A percentile compares a stretch with the other conserved stretches of the same genome.
phyloP scores from a whole-genome alignment of 2,888 invertebrate species.

The Eudasyphora cyanicolor region DNA sequence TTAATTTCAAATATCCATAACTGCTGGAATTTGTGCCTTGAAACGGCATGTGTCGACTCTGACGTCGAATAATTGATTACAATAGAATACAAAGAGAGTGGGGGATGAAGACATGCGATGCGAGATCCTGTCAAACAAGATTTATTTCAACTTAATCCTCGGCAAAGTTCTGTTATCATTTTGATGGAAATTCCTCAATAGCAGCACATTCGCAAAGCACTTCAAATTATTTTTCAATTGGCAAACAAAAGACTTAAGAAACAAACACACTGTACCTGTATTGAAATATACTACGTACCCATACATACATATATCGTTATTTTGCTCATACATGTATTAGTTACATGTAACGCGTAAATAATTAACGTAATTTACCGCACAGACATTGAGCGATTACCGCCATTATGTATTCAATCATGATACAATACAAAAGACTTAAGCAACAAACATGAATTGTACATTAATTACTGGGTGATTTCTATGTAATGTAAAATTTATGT shows the following conservation, averaged over 20 bases:
- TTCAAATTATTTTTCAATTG: not conserved
- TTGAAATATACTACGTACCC: no score
- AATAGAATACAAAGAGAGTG: no score
- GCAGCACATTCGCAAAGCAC: no score
- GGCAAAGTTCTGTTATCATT: no score
- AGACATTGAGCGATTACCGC: slow-evolving; percentile 16
- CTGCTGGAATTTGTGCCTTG: not conserved
- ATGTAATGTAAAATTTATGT: not conserved
- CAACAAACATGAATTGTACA: slow-evolving; percentile 11
- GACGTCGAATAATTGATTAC: no score
- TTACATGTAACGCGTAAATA: slow-evolving; percentile 25
- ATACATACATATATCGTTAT: not conserved
- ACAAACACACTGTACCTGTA: not conserved
- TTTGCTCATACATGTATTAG: not conserved
- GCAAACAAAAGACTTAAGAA: not conserved
- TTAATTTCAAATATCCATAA: not conserved
- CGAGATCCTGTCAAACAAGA: no score
- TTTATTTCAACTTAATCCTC: no score
- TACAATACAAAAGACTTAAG: not conserved
- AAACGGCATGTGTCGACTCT: no score
- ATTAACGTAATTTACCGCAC: slow-evolving; percentile 12
- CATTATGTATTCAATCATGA: slow-evolving; percentile 13
- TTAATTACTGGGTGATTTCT: not conserved
- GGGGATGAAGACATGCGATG: no score
- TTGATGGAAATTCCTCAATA: no score